Base-by-base conservation (phyloP, 1,140 invertebrate species). In the Saccostrea glomerata region DNA sequence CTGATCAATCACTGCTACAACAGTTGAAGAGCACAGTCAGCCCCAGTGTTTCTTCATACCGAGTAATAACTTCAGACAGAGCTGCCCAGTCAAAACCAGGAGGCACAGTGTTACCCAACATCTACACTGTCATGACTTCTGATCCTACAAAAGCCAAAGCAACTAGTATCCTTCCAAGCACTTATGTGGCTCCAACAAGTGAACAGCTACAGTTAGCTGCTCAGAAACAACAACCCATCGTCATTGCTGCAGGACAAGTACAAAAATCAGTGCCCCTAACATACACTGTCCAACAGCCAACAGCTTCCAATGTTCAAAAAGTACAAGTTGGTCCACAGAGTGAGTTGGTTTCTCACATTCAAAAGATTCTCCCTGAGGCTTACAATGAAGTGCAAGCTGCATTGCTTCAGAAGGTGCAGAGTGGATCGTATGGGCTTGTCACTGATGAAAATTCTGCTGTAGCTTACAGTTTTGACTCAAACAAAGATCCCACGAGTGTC, bases 301-400 rank as follows among this genome's bases (percentile, higher is more conserved):
- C 30, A 36, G 25, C 25, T 77, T 36, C 70, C 70, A 77, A 25
- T 77, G 25, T 77, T 23, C 70, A 77, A 30, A 77, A 77, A 77
- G 70, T 77, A 30, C 70, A 25, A 17, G 5, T 9, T 30, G 70
- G 70, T 11, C 2, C 3, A 30, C 70, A 63, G 15, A 63, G 70
- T 77, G 70, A 77, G 23, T 15, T 77, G 70, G 70, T 25, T 77
- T 77, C 70, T 77, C 30, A 77, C 70, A 77, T 77, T 23, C 70
- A 77, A 77, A 77, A 77, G 30, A 30, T 77, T 77, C 30, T 77
- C 13, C 70, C 70, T 17, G 70, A 77, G 12, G 23, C 70, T 36
- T 77, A 30, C 70, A 77, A 25, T 30, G 23, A 25, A 77, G 30
- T 77, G 70, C 25, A 23, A 36, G 1, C 70, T 77, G 23, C 70